Evolutionary conservation across 2,113 vertebrate genomes (phyloP).

Genomic region (Terrapene triunguis): DNA sequence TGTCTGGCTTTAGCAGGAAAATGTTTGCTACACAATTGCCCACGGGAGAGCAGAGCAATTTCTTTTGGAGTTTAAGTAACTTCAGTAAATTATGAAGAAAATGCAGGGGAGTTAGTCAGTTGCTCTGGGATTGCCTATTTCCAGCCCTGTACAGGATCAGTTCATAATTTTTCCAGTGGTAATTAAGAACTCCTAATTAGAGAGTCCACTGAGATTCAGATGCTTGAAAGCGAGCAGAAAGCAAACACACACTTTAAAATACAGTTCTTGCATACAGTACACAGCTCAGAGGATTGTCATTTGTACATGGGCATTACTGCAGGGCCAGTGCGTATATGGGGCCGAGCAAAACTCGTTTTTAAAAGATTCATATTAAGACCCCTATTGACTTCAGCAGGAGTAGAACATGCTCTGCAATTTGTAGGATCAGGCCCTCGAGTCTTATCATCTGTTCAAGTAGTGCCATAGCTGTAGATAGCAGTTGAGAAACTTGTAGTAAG

Average conservation of each 20-base stretch:
- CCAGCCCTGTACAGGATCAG: conserved; percentile 41
- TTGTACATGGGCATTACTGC: neutral
- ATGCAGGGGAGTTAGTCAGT: conserved; percentile 53
- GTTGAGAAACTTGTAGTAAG: neutral
- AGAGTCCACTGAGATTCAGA: conserved; percentile 16
- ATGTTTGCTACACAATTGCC: neutral
- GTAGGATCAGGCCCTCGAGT: neutral
- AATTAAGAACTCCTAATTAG: conserved; percentile 65
- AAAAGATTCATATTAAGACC: neutral
- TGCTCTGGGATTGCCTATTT: conserved; percentile 63
- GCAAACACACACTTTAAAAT: conserved; percentile 7
- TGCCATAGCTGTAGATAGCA: neutral
- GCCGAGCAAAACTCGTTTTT: conserved; percentile 1
- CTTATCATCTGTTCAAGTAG: neutral
- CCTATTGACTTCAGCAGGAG: neutral
- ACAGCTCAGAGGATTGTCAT: conserved; percentile 23
- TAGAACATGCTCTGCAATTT: neutral
- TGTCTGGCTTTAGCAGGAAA: neutral
- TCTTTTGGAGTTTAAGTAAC: conserved; percentile 28
- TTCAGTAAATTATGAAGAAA: neutral
- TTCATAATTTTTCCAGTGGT: conserved; percentile 54
- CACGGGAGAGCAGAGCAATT: neutral
- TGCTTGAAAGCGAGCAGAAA: conserved; percentile 10
- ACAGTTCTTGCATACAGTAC: neutral
- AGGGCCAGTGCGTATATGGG: conserved; percentile 15